Base-by-base conservation (phyloP, 2,113 vertebrate species). In the Microcebus jonahi region DNA sequence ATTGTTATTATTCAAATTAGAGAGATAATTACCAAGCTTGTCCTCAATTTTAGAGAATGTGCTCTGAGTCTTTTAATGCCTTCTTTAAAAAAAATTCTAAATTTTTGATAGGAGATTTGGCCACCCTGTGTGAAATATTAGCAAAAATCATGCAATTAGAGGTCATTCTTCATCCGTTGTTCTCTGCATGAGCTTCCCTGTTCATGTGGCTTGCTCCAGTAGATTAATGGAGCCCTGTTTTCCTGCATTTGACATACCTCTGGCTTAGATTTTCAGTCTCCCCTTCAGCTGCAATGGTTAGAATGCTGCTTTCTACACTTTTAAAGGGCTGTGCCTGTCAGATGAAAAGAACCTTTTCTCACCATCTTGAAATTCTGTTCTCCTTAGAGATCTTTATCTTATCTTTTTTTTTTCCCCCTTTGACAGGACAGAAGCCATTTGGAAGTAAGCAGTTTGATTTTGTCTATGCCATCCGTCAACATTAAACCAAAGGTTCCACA, bases 1-100 rank as follows among this genome's bases (percentile, higher is more conserved):
- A 59, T 82, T 70, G 70, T 80, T 94, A 50, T 68, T 77, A 82
- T 73, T 93, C 29, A 91, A 34, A 83, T 88, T 86, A 82, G 36
- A 70, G 34, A 75, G 23, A 15, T 79, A 87, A 70, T 89, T 96
- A 70, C 6, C 5, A 92, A 57, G 6, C 17, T 89, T 86, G 34
- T 31, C 59, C 53, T 96, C 34, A 79, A 4, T 81, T 75, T 71
- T 59, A 53, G 55, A 18, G 17, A 75, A 88, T 63, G 63, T 4
- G 6, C 10, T 80, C 27, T 93, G 18, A 95, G 57, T 80, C 1
- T 17, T 61, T 76, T 14, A 42, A 20, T 57, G 21, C 31, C 20
- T 59, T 11, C 48, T 84, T 91, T 83, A 34, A n/a, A 61, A 94
- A 53, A 85, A 20, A 42, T 45, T 53, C 79, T 17, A 50, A 36